A percentile compares a stretch with the other conserved stretches of the same genome.
These are phyloP conservation scores for Eutrigla gurnardus DNA, from an alignment of 2,797 vertebrate species.

Conservation along the genomic window DNA sequence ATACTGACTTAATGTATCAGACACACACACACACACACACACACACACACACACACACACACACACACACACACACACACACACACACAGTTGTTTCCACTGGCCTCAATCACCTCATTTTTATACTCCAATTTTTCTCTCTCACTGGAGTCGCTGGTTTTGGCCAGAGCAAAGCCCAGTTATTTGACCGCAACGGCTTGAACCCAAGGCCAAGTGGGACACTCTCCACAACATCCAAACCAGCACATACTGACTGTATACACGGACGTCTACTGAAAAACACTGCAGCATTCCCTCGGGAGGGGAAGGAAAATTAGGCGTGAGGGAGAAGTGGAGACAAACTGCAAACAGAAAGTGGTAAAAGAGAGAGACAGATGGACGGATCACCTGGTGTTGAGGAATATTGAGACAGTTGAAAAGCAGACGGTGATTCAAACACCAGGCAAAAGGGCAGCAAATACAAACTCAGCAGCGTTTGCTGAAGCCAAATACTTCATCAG, in stretches of 20 bases:
- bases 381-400: slow-evolving; percentile 19
- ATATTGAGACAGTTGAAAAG: slow-evolving; percentile 1
- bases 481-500: slow-evolving; percentile 19
- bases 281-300: slow-evolving; percentile 8
- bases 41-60: background rate
- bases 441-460: background rate
- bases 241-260: slow-evolving; percentile 32
- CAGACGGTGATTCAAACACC: slow-evolving; percentile 17
- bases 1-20: too few species aligned
- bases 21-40: background rate
- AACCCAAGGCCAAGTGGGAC: slow-evolving; percentile 59
- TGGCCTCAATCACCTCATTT: slow-evolving; percentile 53
- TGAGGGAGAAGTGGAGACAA: slow-evolving; percentile 17
- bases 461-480: slow-evolving; percentile 27
- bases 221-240: slow-evolving; percentile 46
- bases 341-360: slow-evolving; percentile 29
- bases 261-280: slow-evolving; percentile 36
- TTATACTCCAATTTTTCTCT: slow-evolving; percentile 54
- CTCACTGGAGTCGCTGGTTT: slow-evolving; percentile 50
- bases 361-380: slow-evolving; percentile 19
- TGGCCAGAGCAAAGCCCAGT: slow-evolving; percentile 32
- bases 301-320: slow-evolving; percentile 32
- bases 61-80: background rate
- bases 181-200: slow-evolving; percentile 53
- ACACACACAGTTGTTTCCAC: slow-evolving; percentile 47